These are phyloP conservation scores for Nysson spinosus DNA, from an alignment of 2,888 invertebrate species.

Conservation along the genomic window DNA sequence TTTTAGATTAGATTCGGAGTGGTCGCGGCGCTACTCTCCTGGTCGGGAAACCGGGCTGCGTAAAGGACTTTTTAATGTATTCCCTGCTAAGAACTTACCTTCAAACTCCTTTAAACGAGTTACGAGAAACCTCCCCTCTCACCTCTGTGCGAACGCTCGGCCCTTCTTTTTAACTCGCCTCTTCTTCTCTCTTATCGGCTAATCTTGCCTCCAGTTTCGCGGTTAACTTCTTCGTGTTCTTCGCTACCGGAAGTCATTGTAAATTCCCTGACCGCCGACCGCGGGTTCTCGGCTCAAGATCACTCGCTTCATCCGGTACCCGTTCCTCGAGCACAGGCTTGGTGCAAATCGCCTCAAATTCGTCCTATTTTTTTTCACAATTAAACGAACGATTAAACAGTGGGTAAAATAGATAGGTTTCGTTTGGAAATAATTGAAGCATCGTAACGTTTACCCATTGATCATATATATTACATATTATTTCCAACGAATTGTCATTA, in stretches of 20 bases:
- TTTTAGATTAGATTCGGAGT: slow-evolving; percentile 67
- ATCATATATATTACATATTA: too few relatives aligned
- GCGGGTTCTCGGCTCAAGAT: slow-evolving; percentile 26
- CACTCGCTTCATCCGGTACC: too few relatives aligned
- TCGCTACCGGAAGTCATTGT: slow-evolving; percentile 53
- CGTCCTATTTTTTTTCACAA: too few relatives aligned
- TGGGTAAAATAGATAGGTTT: too few relatives aligned
- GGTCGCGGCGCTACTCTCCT: slow-evolving; percentile 47
- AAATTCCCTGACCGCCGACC: slow-evolving; percentile 40
- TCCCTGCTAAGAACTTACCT: slow-evolving; percentile 62
- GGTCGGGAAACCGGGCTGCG: slow-evolving; percentile 37
- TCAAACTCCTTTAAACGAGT: slow-evolving; percentile 69
- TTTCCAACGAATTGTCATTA: too few relatives aligned
- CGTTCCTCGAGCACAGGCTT: too few relatives aligned
- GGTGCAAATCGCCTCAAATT: too few relatives aligned
- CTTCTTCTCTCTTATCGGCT: slow-evolving; percentile 54
- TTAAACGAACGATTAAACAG: too few relatives aligned
- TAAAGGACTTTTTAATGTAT: slow-evolving; percentile 67
- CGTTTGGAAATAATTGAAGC: too few relatives aligned
- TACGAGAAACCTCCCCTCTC: slow-evolving; percentile 60
- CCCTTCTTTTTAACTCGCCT: slow-evolving; percentile 31
- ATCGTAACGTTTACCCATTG: too few relatives aligned
- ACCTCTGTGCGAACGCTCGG: too few relatives aligned
- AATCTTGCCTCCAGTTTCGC: slow-evolving; percentile 48
- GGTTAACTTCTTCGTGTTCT: slow-evolving; percentile 18